Evolutionary conservation across 2,888 invertebrate genomes (phyloP).

Genomic region (Tanypteryx hageni): DNA sequence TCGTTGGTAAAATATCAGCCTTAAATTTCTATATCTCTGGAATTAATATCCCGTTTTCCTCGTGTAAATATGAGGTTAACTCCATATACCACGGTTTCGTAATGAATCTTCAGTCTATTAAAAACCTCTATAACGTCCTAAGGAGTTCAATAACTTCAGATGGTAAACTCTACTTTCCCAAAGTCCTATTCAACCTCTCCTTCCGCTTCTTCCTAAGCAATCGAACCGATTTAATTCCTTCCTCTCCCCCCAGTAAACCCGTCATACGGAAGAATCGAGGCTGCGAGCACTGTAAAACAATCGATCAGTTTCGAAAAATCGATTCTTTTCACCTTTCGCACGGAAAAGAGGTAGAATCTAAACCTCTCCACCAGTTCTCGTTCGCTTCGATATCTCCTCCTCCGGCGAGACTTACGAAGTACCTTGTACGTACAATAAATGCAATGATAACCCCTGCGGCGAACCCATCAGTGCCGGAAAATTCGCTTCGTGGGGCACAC

Average conservation of each 20-base stretch:
- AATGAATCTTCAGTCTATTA: too few relatives aligned
- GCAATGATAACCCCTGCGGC: constrained; percentile 14
- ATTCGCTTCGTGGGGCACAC: constrained; percentile 1
- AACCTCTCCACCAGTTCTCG: background rate
- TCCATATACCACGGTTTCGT: too few relatives aligned
- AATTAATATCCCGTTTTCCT: too few relatives aligned
- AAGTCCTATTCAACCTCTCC: background rate
- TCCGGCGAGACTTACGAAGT: constrained; percentile 22
- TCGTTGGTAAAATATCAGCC: too few relatives aligned
- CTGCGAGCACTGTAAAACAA: background rate
- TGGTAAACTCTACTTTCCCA: too few relatives aligned
- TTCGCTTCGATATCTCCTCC: background rate
- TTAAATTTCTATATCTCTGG: too few relatives aligned
- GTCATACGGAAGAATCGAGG: background rate
- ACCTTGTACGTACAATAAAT: background rate
- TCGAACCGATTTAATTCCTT: background rate
- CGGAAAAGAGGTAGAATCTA: background rate
- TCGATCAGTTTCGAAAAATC: background rate
- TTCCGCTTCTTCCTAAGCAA: background rate
- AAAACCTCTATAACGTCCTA: too few relatives aligned
- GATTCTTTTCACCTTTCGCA: background rate
- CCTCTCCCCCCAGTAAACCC: too few relatives aligned
- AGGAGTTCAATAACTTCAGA: too few relatives aligned
- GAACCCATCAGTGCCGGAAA: constrained; percentile 29
- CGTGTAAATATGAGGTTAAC: too few relatives aligned